Evolutionary conservation across 2,888 invertebrate species (phyloP), one percentile per base, ranked within the genome.

Genomic region (Agrilus cyanescens): DNA sequence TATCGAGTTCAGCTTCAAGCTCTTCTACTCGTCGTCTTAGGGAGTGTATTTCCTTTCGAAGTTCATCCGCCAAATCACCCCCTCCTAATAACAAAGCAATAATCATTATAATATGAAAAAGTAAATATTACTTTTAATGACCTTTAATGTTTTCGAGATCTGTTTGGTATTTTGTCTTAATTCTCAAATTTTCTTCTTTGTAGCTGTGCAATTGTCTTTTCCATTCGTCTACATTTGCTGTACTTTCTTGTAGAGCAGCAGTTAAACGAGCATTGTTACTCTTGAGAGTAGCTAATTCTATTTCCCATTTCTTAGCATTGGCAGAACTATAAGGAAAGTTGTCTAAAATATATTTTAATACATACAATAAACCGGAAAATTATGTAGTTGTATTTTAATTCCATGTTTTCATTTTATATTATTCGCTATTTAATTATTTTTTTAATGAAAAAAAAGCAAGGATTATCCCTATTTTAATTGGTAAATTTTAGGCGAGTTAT

Each of bases 301-400:
- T 85, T 73, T 96, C 96, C 96, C 96, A 96, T 66, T 96, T 95
- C 71, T 95, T 96, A 8, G 95, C 95, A 71, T 96, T 96, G 32
- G 94, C 89, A 38, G 95, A 96, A 68, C 96, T 93, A 25, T 25
- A 25, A 25, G 10, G 25, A 25, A 25, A 25, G 2, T 25, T 20
- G 20, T 20, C 46, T 25, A 38, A 35, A 35, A 45, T 30, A 34
- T 35, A 6, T 15, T 4, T 4, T 32, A 40, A 12, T n/a, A n/a
- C n/a, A n/a, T n/a, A n/a, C n/a, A n/a, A n/a, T n/a, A n/a, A n/a
- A n/a, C n/a, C n/a, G n/a, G n/a, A n/a, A n/a, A n/a, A n/a, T n/a
- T n/a, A n/a, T n/a, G n/a, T n/a, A n/a, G n/a, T n/a, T n/a, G n/a
- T n/a, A n/a, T n/a, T n/a, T n/a, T n/a, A n/a, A n/a, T n/a, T n/a